These are phyloP conservation scores for Anarhynchus alexandrinus DNA, from an alignment of 2,113 vertebrate species.

Conservation along the genomic window DNA sequence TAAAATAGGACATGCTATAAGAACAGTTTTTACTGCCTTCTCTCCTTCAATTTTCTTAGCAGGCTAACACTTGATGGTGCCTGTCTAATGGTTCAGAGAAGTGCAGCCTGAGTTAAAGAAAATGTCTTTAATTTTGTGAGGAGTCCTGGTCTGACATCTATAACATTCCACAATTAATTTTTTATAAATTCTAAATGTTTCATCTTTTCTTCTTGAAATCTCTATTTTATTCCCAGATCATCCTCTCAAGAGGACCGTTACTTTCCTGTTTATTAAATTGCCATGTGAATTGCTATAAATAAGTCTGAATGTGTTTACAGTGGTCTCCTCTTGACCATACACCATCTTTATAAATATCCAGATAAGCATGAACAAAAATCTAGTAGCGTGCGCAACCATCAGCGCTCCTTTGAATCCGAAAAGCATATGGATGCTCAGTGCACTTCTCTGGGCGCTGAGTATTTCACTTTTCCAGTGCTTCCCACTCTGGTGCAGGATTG, in stretches of 20 bases:
- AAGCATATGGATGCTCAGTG: neutral
- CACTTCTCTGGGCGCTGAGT: neutral
- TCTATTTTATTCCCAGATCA: neutral
- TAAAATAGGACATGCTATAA: slow-evolving; percentile 49
- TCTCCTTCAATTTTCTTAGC: slow-evolving; percentile 68
- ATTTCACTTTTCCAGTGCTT: neutral
- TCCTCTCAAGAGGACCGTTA: neutral
- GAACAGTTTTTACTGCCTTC: slow-evolving; percentile 49
- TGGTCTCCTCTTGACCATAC: neutral
- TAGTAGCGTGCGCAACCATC: too few relatives aligned
- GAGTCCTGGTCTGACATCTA: neutral
- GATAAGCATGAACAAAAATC: neutral
- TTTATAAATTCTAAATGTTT: neutral
- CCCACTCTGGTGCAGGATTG: neutral
- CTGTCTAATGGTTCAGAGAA: neutral
- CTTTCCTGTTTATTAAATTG: neutral
- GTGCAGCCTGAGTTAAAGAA: neutral
- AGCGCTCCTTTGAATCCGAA: neutral
- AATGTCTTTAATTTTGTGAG: neutral
- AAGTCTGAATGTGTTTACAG: neutral
- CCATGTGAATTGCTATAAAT: neutral
- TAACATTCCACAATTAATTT: neutral
- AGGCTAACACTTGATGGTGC: slow-evolving; percentile 45
- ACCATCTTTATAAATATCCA: neutral
- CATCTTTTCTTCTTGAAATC: neutral